These are phyloP conservation scores for Apistogramma diplotaenia DNA, from an alignment of 2,113 vertebrate genomes.

Conservation along the genomic window DNA sequence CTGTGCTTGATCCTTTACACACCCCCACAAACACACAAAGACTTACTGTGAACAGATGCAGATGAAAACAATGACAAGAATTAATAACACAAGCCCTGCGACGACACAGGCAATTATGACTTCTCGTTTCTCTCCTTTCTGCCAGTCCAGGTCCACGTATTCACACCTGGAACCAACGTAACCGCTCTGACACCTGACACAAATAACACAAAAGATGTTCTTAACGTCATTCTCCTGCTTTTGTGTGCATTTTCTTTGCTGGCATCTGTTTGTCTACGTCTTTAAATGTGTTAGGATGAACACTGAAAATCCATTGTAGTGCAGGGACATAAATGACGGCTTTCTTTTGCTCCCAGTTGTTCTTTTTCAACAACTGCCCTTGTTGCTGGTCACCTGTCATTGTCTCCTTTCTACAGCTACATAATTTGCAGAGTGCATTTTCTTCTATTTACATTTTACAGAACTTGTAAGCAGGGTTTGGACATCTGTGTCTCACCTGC, in stretches of 20 bases:
- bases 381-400: neutral
- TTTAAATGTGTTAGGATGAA: neutral
- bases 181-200: slow-evolving; percentile 78
- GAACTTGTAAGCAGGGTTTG: neutral
- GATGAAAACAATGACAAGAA: slow-evolving; percentile 77
- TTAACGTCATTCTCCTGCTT: neutral
- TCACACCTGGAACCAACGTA: slow-evolving; percentile 83
- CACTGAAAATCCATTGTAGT: neutral
- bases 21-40: neutral
- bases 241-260: neutral
- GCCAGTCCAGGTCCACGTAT: slow-evolving; percentile 72
- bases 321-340: neutral
- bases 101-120: slow-evolving; percentile 79
- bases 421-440: neutral
- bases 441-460: neutral
- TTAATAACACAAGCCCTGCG: slow-evolving; percentile 74
- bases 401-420: neutral
- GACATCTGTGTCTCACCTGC: slow-evolving; percentile 66
- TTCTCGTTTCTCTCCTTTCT: slow-evolving; percentile 63
- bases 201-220: neutral
- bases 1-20: neutral
- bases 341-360: neutral
- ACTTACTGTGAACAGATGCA: slow-evolving; percentile 84
- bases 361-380: neutral
- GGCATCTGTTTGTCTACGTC: neutral